These are phyloP conservation scores for Polyommatus icarus DNA, from an alignment of 2,888 invertebrate genomes.

Conservation along the genomic window DNA sequence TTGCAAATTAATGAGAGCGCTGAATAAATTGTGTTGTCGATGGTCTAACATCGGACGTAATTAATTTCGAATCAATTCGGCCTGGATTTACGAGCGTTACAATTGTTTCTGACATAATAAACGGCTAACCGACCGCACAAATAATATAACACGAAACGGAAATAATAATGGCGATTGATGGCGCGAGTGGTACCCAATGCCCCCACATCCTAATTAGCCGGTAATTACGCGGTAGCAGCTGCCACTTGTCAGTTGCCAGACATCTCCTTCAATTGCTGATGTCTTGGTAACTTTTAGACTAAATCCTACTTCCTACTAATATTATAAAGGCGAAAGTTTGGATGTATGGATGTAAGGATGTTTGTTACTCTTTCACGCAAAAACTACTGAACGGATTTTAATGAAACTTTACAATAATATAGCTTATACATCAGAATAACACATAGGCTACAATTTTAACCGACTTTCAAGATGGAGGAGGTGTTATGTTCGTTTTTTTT, in stretches of 20 bases:
- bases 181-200: constrained; percentile 60
- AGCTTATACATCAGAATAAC: too few species aligned
- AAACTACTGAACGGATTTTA: too few species aligned
- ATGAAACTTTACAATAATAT: too few species aligned
- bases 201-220: constrained; percentile 78
- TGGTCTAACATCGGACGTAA: constrained; percentile 55
- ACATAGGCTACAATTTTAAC: too few species aligned
- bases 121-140: constrained; percentile 64
- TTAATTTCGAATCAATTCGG: constrained; percentile 72
- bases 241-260: constrained; percentile 34
- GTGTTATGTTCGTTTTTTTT: too few species aligned
- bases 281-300: constrained; percentile 38
- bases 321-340: too few species aligned
- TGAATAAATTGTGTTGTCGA: constrained; percentile 44
- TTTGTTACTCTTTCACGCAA: too few species aligned
- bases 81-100: constrained; percentile 66
- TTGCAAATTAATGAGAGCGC: constrained; percentile 55
- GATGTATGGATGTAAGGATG: too few species aligned
- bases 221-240: constrained; percentile 72
- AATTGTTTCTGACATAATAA: constrained; percentile 68
- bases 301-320: too few species aligned
- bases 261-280: constrained; percentile 50
- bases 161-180: constrained; percentile 76
- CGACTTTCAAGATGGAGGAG: too few species aligned
- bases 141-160: constrained; percentile 72